Conservation (phyloP, 2,797 vertebrate species). For the Rhadinocentrus ornatus region DNA sequence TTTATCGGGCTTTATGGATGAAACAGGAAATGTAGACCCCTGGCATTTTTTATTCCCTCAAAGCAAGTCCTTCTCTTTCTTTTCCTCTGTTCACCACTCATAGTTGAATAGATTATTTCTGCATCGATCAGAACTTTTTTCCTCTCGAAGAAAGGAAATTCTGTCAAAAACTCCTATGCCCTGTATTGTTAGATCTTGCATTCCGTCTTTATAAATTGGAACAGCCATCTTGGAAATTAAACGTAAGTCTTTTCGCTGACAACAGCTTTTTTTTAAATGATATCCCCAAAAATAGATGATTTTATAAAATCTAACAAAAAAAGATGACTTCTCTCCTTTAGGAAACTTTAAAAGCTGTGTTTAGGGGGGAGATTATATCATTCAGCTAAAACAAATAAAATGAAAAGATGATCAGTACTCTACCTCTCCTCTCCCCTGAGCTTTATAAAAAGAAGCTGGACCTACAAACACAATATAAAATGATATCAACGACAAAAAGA, state of each 20-base stretch:
- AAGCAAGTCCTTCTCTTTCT: neutral
- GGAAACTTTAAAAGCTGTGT: neutral
- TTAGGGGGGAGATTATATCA: neutral
- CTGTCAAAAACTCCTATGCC: no score
- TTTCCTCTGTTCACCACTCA: neutral
- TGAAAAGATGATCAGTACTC: neutral
- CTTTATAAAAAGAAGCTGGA: conserved; percentile 6
- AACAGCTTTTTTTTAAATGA: neutral
- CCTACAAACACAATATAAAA: conserved; percentile 9
- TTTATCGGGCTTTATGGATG: neutral
- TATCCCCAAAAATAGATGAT: conserved; percentile 5
- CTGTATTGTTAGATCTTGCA: no score
- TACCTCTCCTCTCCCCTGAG: neutral
- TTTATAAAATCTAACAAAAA: conserved; percentile 5
- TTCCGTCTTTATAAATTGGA: no score
- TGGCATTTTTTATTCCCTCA: conserved; percentile 4
- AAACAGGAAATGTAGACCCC: neutral
- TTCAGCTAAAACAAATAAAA: neutral
- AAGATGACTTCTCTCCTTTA: neutral
- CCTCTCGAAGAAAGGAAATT: no score
- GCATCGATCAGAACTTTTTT: no score
- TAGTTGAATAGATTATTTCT: neutral
- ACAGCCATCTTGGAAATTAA: no score
- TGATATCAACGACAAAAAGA: neutral
- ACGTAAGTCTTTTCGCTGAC: no score